phyloP scores from a whole-genome alignment of 2,888 invertebrate species.

The Arctia plantaginis region DNA sequence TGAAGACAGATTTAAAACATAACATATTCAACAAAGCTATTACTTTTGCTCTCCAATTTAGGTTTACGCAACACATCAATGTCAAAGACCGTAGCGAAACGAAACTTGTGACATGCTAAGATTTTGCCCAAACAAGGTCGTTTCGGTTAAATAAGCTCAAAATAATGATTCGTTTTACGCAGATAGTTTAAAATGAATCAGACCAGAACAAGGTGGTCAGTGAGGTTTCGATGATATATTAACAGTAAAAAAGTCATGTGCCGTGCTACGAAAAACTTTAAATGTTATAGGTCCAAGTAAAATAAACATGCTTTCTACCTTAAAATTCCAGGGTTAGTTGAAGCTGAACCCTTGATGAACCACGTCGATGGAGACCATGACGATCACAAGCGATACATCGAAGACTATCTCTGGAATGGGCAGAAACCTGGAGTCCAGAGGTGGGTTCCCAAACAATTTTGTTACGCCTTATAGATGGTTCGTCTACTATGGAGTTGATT shows the following conservation, averaged over 20 bases:
- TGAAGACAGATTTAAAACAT: background rate
- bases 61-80: slow-evolving; percentile 42
- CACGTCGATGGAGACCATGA: slow-evolving; percentile 87
- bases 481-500: slow-evolving; percentile 22
- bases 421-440: slow-evolving; percentile 83
- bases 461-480: slow-evolving; percentile 14
- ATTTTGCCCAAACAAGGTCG: slow-evolving; percentile 39
- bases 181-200: background rate
- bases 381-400: slow-evolving; percentile 80
- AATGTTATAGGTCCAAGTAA: background rate
- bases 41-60: slow-evolving; percentile 29
- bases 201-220: background rate
- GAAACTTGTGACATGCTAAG: slow-evolving; percentile 29
- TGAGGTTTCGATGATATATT: background rate
- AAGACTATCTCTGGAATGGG: slow-evolving; percentile 83
- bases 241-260: no score
- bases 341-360: slow-evolving; percentile 92
- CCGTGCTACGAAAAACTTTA: background rate
- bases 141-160: slow-evolving; percentile 4
- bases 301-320: background rate
- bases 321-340: slow-evolving; percentile 85
- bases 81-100: slow-evolving; percentile 38
- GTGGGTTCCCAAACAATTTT: slow-evolving; percentile 57
- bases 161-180: background rate
- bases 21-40: slow-evolving; percentile 29